phyloP scores from a whole-genome alignment of 2,113 vertebrate genomes.

The Gambusia holbrooki region DNA sequence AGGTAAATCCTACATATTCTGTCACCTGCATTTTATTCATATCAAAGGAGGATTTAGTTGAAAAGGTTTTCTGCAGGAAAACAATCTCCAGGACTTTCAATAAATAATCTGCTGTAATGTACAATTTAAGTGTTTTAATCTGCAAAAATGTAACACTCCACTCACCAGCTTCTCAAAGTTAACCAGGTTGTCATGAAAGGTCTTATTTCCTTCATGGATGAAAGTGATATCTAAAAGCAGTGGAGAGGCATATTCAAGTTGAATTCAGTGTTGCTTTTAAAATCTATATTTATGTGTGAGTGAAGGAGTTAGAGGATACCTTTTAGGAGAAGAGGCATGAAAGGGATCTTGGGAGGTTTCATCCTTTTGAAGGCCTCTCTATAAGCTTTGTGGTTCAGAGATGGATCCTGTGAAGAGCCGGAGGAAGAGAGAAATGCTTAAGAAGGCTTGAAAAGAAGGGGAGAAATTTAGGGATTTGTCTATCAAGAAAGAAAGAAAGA shows the following conservation, averaged over 20 bases:
- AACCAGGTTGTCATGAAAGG: constrained; percentile 97
- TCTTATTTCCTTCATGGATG: constrained; percentile 99
- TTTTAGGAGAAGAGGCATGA: constrained; percentile 98
- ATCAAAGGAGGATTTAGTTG: not conserved
- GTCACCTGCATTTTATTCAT: not conserved
- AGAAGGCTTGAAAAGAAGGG: not conserved
- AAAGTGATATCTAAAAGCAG: constrained; percentile 92
- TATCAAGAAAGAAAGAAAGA: not conserved
- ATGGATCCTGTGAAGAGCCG: constrained; percentile 88
- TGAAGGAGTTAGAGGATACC: constrained; percentile 73
- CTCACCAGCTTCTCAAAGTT: constrained; percentile 99
- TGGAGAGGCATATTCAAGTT: constrained; percentile 1
- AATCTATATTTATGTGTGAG: not conserved
- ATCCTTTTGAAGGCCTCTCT: constrained; percentile 97
- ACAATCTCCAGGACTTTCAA: not conserved
- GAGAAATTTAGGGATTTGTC: constrained; percentile 1
- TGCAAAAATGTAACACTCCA: constrained; percentile 24
- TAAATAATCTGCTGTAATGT: not conserved
- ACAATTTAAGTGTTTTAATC: not conserved
- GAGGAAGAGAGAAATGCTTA: not conserved
- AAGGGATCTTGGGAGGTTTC: constrained; percentile 98
- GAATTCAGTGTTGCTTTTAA: constrained; percentile 1
- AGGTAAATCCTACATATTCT: not conserved
- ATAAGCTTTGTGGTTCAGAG: constrained; percentile 98
- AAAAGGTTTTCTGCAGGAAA: not conserved